Base-by-base conservation (phyloP, 2,797 vertebrate genomes). In the Pygocentrus nattereri region DNA sequence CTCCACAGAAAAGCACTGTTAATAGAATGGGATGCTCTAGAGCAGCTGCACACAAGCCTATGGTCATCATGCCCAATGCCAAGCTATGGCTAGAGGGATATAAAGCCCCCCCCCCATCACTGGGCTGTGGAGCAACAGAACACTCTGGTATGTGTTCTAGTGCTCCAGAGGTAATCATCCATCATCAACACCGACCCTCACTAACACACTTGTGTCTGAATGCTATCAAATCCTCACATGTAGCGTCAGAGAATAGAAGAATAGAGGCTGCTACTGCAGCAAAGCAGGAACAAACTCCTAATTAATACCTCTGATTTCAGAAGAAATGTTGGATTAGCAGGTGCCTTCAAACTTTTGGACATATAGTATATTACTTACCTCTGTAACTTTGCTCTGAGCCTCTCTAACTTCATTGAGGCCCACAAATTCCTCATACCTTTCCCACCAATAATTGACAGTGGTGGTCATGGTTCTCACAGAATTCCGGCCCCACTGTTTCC, bases 341-440 rank as follows among this genome's bases (percentile, higher is more conserved):
- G 12, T 27, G 12, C 18, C 27, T 31, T 31, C 15, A 64, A 64
- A 19, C 27, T 18, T 31, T 19, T 18, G 15, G 58, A 27, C 12
- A 54, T 21, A 54, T 6, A 21, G 11, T 4, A 13, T 6, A 49
- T 12, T 2, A 52, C 11, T 94, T 90, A 99, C 98, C 97, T 99
- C 95, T 0, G 95, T 95, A 85, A 99, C 98, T 0, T 97, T 96
- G 31, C 94, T 92, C 91, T 99, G 98, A 73, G 98, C 98, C 27
- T 92, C 92, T 31, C 95, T 94, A 83, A 99, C 96, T 88, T 99
- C 98, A 27, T 88, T 97, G 58, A 99, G 93, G 50, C 98, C 98
- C 0, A 99, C 97, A 88, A 98, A 99, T 89, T 97, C 97, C 86
- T 99, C 98, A 0, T 99, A 99, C 88, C 90, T 94, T 76, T 89